Percentiles rank a stretch among this genome's conserved stretches.
Conservation (phyloP, 2,888 invertebrate species). For the Petrolisthes manimaculis region DNA sequence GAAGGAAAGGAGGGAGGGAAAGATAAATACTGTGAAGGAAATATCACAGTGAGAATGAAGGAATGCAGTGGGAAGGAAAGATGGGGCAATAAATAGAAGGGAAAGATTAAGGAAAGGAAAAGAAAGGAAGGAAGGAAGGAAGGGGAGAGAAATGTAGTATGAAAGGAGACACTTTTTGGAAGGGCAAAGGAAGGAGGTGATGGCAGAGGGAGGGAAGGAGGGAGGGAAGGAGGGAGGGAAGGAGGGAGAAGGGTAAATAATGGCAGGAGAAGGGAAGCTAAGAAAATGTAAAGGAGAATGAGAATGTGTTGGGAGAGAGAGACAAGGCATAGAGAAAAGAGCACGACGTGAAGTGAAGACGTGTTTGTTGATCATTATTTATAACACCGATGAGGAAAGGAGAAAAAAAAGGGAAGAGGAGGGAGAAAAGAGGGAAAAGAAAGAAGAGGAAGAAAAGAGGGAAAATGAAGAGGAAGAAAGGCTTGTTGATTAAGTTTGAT, state of each 20-base stretch:
- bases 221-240: neutral
- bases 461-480: neutral
- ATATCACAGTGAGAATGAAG: too few species aligned
- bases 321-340: neutral
- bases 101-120: neutral
- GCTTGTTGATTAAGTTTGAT: neutral
- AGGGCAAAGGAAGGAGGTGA: neutral
- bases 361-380: too few species aligned
- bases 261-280: neutral
- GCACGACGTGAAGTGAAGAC: too few species aligned
- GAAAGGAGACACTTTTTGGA: neutral
- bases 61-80: neutral
- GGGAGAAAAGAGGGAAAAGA: neutral
- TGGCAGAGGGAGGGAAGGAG: neutral
- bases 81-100: neutral
- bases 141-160: neutral
- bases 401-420: neutral
- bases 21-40: neutral
- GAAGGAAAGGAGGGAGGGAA: constrained; percentile 10
- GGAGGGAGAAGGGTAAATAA: neutral
- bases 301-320: neutral
- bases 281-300: neutral
- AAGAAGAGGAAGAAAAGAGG: neutral
- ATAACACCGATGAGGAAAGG: neutral
- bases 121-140: neutral